Evolutionary conservation across 2,888 invertebrate species (phyloP), one percentile per base, ranked within the genome.

Genomic region (Melinaea menophilus): DNA sequence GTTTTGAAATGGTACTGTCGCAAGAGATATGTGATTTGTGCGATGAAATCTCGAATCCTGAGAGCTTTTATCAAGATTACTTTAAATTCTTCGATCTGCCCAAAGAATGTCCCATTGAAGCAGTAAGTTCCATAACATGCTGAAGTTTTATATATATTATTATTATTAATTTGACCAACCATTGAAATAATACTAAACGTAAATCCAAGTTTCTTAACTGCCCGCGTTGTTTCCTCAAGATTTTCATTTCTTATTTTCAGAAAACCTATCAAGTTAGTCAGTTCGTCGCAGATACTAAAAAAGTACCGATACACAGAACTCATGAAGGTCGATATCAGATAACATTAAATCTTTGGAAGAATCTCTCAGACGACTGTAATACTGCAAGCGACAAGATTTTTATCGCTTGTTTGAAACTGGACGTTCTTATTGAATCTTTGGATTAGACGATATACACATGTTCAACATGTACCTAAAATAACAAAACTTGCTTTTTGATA

Each of bases 1-100:
- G 73, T 4, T 77, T 72, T 33, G 80, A 84, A 47, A 62, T 75
- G 31, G 12, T 81, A 2, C 67, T 73, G 35, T 71, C 80, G 0
- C 78, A 80, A 41, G 81, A 80, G 34, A 77, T 86, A 4, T 81
- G 79, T 59, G 72, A 82, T 46, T 41, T 85, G 0, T 86, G 86
- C 62, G 68, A 65, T 0, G 85, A 86, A 54, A 51, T 85, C 0
- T 63, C 58, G 0, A 69, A 78, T 12, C 33, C 65, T 0, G 77
- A 74, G 0, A 80, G 85, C 62, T 22, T 69, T 7, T 85, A 82
- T 58, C 58, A 69, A 5, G 55, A 62, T 3, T 81, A 81, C 48
- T 47, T 84, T 2, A 70, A 76, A 41, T 73, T 74, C 62, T 75
- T 85, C n/a, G 78, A 71, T 0, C 67, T 86, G 4, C 84, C 86